These are phyloP conservation scores for Alosa sapidissima DNA, from an alignment of 2,797 vertebrate genomes.

Conservation along the genomic window DNA sequence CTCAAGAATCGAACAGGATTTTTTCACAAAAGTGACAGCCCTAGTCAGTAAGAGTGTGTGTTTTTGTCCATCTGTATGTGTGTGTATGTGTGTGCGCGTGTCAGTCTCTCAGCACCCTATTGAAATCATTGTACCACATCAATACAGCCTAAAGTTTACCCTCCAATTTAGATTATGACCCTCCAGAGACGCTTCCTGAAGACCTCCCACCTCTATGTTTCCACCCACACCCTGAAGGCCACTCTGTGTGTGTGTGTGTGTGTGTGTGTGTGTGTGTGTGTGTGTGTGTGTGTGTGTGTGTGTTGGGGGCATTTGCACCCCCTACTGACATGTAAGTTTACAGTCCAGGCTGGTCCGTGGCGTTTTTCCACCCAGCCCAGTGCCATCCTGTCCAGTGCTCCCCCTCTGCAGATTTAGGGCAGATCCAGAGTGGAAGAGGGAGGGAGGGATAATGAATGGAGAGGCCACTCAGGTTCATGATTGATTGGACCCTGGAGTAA, in stretches of 20 bases:
- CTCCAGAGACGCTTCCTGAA: neutral
- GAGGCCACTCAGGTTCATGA: neutral
- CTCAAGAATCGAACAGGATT: too few species aligned
- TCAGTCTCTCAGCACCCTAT: neutral
- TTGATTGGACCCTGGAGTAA: conserved; percentile 5
- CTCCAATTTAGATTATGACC: neutral
- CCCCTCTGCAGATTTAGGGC: neutral
- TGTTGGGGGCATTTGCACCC: too few species aligned
- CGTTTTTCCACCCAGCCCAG: neutral
- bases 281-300: too few species aligned
- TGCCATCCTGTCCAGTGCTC: neutral
- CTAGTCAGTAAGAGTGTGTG: neutral
- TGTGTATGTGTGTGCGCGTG: conserved; percentile 8
- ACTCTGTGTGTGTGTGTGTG: neutral
- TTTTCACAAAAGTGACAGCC: too few species aligned
- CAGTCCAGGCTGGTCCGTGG: neutral
- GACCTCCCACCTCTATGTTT: neutral
- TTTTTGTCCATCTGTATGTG: neutral
- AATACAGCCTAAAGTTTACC: neutral
- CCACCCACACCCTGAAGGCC: neutral
- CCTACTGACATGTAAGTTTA: neutral
- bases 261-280: too few species aligned
- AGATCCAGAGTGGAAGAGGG: neutral
- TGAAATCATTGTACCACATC: neutral
- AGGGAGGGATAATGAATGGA: neutral